phyloP scores from a whole-genome alignment of 2,113 vertebrate species.

The Myrmophylax atrothorax region DNA sequence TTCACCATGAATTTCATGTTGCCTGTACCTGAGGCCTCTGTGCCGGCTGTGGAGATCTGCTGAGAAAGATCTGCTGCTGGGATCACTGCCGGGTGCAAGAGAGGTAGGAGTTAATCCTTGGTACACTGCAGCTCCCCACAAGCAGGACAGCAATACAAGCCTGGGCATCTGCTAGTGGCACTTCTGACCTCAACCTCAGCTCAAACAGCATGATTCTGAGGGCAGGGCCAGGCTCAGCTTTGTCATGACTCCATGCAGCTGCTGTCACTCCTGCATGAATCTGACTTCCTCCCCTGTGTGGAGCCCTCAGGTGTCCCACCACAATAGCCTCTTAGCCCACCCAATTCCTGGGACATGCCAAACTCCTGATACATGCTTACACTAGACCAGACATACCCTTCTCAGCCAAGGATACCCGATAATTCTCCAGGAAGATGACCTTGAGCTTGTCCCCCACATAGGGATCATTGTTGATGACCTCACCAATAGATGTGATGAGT shows the following conservation, averaged over 20 bases:
- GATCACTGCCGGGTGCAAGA: constrained; percentile 76
- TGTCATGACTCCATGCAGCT: not conserved
- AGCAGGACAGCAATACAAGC: not conserved
- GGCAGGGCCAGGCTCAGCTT: not conserved
- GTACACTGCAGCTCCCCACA: not conserved
- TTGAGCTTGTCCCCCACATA: constrained; percentile 83
- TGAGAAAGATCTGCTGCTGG: constrained; percentile 87
- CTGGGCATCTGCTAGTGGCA: not conserved
- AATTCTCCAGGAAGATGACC: constrained; percentile 90
- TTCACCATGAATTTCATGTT: constrained; percentile 97
- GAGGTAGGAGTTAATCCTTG: not conserved
- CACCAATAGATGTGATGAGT: constrained; percentile 83
- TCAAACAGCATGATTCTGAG: not conserved
- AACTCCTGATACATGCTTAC: accelerated
- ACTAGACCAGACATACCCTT: constrained; percentile 76
- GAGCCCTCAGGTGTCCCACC: not conserved
- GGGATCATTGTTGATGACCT: constrained; percentile 86
- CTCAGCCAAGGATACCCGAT: constrained; percentile 87
- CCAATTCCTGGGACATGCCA: not conserved
- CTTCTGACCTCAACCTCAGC: not conserved
- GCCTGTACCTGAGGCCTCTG: constrained; percentile 88
- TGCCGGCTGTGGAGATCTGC: constrained; percentile 91
- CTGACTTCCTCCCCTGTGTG: not conserved
- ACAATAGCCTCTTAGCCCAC: not conserved
- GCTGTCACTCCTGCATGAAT: not conserved